Base-by-base conservation (phyloP, 2,797 vertebrate genomes). In the Cryptoprocta ferox region DNA sequence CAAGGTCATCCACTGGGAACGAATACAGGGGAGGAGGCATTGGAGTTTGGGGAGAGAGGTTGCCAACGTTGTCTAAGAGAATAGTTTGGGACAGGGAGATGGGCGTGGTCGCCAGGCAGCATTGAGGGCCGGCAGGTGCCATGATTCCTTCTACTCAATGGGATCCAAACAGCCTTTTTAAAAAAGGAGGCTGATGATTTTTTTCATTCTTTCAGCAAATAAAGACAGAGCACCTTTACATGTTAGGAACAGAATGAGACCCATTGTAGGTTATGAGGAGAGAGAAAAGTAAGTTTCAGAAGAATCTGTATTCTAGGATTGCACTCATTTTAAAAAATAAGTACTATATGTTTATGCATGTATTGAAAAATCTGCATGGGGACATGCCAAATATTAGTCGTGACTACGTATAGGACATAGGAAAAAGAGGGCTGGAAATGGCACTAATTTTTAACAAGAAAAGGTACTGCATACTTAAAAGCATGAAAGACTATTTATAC, bases 251-350 rank as follows among this genome's bases (percentile, higher is more conserved):
- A 86, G 24, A 82, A 89, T 78, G 66, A 76, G 76, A 92, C 28
- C 50, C 42, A 24, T 6, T 63, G 14, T 84, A 18, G 56, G 50
- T 65, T 66, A 68, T 50, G 14, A 14, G 9, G 16, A 13, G 21
- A 8, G 9, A 0, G 3, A 2, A 63, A 37, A 35, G 32, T 4
- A 78, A 68, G 8, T 80, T 95, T 83, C 75, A n/a, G 56, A 85
- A 95, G 53, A 93, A 82, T 63, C 79, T 53, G 13, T 42, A 79
- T 89, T 76, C 81, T 71, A 85, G 85, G 65, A 80, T 83, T n/a
- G 82, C 16, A 91, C 28, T 76, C 39, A 35, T 91, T 50, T 12
- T 3, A 45, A 82, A 83, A 86, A 42, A 61, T 61, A 35, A 45
- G 12, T 32, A 45, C 28, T 78, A 24, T 35, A 30, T 35, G 16